These are phyloP conservation scores for Drosophila lutescens DNA, from an alignment of 2,888 invertebrate species.

Conservation along the genomic window DNA sequence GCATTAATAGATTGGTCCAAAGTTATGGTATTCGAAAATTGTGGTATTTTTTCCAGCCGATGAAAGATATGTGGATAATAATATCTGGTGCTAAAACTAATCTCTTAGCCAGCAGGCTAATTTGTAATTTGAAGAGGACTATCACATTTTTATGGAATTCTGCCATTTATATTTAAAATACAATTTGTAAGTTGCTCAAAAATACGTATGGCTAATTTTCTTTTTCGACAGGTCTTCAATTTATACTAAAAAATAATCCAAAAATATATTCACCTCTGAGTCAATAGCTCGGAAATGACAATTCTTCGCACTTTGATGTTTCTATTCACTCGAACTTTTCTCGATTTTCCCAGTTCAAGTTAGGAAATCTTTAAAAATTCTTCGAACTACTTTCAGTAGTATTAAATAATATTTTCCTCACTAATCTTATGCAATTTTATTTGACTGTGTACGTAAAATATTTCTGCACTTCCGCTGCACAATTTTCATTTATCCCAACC, in stretches of 20 bases:
- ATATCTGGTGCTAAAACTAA: background rate
- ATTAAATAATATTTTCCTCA: constrained; percentile 40
- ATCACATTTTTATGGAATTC: background rate
- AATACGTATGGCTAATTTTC: background rate
- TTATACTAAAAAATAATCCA: background rate
- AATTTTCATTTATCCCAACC: constrained; percentile 17
- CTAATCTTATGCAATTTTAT: constrained; percentile 61
- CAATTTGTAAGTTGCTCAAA: background rate
- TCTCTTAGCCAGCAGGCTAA: background rate
- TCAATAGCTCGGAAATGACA: constrained; percentile 34
- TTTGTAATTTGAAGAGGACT: background rate
- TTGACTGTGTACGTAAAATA: constrained; percentile 16
- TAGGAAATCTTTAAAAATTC: constrained; percentile 26
- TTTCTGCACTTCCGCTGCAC: constrained; percentile 50
- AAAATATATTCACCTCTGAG: constrained; percentile 58
- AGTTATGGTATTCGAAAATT: constrained; percentile 4
- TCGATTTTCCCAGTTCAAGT: background rate
- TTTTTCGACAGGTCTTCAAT: too few species aligned
- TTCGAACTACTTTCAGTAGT: constrained; percentile 7
- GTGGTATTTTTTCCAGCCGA: constrained; percentile 4
- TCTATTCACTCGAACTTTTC: constrained; percentile 4
- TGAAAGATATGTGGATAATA: background rate
- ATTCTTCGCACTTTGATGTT: constrained; percentile 21
- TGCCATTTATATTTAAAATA: background rate
- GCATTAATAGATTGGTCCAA: background rate